Evolutionary conservation across 2,888 invertebrate genomes (phyloP).

Genomic region (Phengaris alcon): DNA sequence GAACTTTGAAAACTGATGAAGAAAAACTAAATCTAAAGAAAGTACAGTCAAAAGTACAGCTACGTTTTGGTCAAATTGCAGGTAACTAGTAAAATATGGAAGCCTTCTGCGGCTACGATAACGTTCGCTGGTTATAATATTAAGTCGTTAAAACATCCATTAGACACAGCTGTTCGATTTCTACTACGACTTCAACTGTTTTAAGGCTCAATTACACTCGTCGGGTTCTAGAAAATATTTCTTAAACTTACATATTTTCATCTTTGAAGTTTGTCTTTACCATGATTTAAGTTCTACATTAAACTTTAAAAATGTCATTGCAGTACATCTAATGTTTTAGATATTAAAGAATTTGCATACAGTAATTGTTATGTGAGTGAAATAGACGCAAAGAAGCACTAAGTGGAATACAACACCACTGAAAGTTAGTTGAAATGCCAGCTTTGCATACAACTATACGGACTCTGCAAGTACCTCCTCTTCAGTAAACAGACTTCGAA

Average conservation of each 20-base stretch:
- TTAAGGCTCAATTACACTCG: neutral
- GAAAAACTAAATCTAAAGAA: too few relatives aligned
- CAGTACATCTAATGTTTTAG: too few relatives aligned
- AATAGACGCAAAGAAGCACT: neutral
- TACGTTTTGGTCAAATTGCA: neutral
- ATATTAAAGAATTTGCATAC: too few relatives aligned
- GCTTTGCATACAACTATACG: slow-evolving; percentile 1
- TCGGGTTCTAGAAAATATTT: neutral
- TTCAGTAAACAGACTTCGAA: slow-evolving; percentile 6
- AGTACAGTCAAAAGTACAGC: too few relatives aligned
- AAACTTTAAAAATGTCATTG: too few relatives aligned
- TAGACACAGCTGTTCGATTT: neutral
- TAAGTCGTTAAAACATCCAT: neutral
- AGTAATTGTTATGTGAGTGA: neutral
- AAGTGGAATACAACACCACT: neutral
- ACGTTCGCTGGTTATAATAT: neutral
- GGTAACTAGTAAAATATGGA: neutral
- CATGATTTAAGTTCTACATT: too few relatives aligned
- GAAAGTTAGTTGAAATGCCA: slow-evolving; percentile 1
- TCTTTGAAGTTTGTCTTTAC: too few relatives aligned
- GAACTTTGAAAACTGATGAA: too few relatives aligned
- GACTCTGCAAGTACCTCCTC: neutral
- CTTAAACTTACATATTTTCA: neutral
- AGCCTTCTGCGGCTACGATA: neutral
- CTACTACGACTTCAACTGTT: slow-evolving; percentile 5